A percentile compares a stretch with the other conserved stretches of the same genome.
Conservation (phyloP, 2,113 vertebrate genomes). For the Actenoides lindsayi region DNA sequence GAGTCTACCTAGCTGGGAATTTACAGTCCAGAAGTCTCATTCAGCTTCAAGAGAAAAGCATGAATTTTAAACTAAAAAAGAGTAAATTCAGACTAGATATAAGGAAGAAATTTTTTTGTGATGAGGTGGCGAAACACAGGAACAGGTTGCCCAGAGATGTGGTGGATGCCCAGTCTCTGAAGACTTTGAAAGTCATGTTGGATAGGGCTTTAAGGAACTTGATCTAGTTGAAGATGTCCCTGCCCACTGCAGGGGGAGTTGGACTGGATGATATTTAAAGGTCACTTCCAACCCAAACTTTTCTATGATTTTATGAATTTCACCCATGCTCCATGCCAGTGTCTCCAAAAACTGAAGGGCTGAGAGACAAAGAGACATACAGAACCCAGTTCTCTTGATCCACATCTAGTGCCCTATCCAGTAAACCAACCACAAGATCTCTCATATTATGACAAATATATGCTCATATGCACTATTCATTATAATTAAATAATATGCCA, state of each 20-base stretch:
- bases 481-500: background rate
- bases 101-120: background rate
- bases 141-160: background rate
- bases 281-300: background rate
- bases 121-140: background rate
- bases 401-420: background rate
- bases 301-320: background rate
- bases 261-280: background rate
- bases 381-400: background rate
- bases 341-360: background rate
- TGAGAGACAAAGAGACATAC: background rate
- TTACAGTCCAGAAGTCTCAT: background rate
- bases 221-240: background rate
- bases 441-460: background rate
- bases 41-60: background rate
- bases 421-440: background rate
- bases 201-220: rapidly evolving
- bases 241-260: background rate
- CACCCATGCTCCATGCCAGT: background rate
- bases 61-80: background rate
- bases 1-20: background rate
- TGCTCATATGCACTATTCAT: background rate
- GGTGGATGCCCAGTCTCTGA: background rate
- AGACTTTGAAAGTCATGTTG: background rate
- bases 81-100: background rate